Evolutionary conservation across 2,797 vertebrate species (phyloP).

Genomic region (Melanogrammus aeglefinus): DNA sequence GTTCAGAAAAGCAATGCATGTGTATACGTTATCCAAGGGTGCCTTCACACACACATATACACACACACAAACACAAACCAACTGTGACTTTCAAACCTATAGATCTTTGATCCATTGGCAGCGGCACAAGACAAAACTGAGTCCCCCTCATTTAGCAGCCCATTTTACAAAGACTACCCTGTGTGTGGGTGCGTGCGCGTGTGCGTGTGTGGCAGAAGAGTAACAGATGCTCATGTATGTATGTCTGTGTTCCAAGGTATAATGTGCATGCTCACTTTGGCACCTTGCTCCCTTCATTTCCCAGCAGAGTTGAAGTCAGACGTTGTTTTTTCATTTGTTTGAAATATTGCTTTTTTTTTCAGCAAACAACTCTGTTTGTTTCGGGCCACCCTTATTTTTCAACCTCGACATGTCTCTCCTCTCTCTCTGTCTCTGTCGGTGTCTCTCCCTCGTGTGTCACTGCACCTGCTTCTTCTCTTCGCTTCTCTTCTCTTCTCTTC

Average conservation of each 20-base stretch:
- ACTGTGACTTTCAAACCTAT: neutral
- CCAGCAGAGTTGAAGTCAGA: no score
- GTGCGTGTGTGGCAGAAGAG: neutral
- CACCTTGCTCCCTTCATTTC: no score
- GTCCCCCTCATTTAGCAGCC: no score
- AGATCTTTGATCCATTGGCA: no score
- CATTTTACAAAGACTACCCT: no score
- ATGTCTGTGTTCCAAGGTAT: neutral
- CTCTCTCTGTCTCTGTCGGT: no score
- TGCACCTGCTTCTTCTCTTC: neutral
- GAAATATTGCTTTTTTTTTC: neutral
- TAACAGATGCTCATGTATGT: neutral
- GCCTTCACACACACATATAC: neutral
- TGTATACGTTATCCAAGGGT: no score
- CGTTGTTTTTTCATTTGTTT: neutral
- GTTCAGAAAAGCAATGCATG: no score
- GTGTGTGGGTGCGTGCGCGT: neutral
- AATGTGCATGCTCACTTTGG: neutral
- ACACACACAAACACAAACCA: neutral
- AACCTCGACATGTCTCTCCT: neutral
- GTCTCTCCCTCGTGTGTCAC: neutral
- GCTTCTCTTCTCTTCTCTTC: neutral
- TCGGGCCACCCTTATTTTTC: neutral
- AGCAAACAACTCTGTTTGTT: neutral
- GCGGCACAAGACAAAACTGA: no score